A percentile compares a stretch with the other conserved stretches of the same genome.
These are phyloP conservation scores for Osmerus eperlanus DNA, from an alignment of 2,113 vertebrate genomes.

Conservation along the genomic window DNA sequence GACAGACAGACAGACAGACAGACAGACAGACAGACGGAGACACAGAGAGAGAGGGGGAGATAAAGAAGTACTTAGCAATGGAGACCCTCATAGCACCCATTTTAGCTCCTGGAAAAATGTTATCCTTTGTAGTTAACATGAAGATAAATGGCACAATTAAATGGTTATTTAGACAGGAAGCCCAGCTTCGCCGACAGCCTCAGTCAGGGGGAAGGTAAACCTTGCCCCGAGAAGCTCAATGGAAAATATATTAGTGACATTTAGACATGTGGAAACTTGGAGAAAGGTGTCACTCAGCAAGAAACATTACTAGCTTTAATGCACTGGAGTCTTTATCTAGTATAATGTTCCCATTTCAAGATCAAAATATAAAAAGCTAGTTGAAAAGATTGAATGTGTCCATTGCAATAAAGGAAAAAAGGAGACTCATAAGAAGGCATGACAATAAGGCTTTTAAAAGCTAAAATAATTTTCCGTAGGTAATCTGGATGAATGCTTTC, in stretches of 20 bases:
- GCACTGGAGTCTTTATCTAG: neutral
- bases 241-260: neutral
- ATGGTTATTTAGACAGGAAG: constrained; percentile 5
- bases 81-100: constrained; percentile 38
- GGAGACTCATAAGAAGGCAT: too few relatives aligned
- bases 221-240: neutral
- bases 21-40: constrained; percentile 16
- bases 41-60: constrained; percentile 44
- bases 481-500: too few relatives aligned
- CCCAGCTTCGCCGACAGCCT: neutral
- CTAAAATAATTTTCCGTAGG: too few relatives aligned
- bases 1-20: constrained; percentile 33
- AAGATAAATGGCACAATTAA: neutral
- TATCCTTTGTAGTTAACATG: constrained; percentile 5
- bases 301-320: neutral
- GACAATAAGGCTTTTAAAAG: too few relatives aligned
- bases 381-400: too few relatives aligned
- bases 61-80: constrained; percentile 66
- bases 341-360: too few relatives aligned
- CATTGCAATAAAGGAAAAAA: too few relatives aligned
- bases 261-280: neutral
- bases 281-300: neutral
- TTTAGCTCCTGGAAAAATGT: constrained; percentile 24
- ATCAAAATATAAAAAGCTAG: too few relatives aligned
- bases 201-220: neutral